These are phyloP conservation scores for Temnothorax nylanderi DNA, from an alignment of 1,140 invertebrate genomes.

Conservation along the genomic window DNA sequence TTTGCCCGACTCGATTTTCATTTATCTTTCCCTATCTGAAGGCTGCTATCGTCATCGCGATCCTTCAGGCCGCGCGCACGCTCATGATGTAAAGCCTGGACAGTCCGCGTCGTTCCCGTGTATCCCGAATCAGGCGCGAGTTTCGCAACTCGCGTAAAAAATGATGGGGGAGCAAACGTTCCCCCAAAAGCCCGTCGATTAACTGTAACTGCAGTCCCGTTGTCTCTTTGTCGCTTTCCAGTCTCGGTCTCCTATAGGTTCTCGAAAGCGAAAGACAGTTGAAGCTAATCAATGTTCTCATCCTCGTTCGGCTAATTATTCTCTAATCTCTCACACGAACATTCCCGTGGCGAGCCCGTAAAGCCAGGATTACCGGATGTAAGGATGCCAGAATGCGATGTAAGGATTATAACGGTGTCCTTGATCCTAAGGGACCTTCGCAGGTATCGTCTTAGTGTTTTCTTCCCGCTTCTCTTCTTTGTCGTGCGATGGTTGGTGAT, in stretches of 20 bases:
- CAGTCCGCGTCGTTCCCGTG: conserved; percentile 3
- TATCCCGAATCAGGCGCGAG: conserved; percentile 17
- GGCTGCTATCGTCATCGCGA: conserved; percentile 64
- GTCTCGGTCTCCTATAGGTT: background rate
- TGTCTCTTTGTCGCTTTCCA: background rate
- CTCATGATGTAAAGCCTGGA: conserved; percentile 1
- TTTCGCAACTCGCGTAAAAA: conserved; percentile 8
- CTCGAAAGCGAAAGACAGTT: background rate
- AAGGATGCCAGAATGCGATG: conserved; percentile 37
- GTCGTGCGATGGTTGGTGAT: background rate
- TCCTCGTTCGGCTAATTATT: conserved; percentile 66
- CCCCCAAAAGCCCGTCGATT: background rate
- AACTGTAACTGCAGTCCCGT: background rate
- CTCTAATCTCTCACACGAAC: conserved; percentile 62
- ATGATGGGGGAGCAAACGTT: background rate
- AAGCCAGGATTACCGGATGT: conserved; percentile 62
- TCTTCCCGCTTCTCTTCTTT: background rate
- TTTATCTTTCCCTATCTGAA: conserved; percentile 72
- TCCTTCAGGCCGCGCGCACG: conserved; percentile 8
- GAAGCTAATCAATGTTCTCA: conserved; percentile 45
- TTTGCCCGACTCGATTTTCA: conserved; percentile 70
- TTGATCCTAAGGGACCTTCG: conserved; percentile 50
- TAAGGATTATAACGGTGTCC: conserved; percentile 66
- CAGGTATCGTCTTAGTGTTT: background rate
- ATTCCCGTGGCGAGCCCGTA: conserved; percentile 41